phyloP scores from a whole-genome alignment of 2,113 vertebrate species.

The Colius striatus region DNA sequence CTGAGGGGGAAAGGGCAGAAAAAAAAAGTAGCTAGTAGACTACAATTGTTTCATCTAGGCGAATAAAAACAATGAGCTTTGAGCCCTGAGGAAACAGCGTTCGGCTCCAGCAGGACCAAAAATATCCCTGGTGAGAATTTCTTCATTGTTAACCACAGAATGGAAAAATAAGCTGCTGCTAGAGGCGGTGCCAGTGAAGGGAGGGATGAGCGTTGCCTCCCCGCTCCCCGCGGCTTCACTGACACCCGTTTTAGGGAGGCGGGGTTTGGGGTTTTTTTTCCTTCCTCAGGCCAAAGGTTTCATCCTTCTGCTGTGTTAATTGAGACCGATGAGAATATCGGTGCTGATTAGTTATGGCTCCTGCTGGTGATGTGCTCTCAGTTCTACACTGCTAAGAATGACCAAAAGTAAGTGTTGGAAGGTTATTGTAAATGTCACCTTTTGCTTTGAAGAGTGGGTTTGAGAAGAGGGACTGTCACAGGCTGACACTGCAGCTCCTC shows the following conservation, averaged over 20 bases:
- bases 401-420: background rate
- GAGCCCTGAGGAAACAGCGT: conserved; percentile 52
- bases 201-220: too few species aligned
- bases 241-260: too few species aligned
- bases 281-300: background rate
- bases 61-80: conserved; percentile 49
- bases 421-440: background rate
- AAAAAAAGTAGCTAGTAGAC: conserved; percentile 23
- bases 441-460: background rate
- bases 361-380: background rate
- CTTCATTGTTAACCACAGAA: background rate
- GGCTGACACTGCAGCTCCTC: background rate
- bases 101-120: conserved; percentile 29
- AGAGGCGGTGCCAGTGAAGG: background rate
- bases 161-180: background rate
- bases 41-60: conserved; percentile 23
- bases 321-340: background rate
- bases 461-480: background rate
- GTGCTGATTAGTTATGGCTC: background rate
- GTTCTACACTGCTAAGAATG: background rate
- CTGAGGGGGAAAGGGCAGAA: background rate
- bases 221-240: background rate
- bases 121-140: conserved; percentile 31
- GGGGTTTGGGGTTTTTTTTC: background rate
- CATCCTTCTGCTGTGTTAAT: background rate